Conservation (phyloP, 2,797 vertebrate species). For the Coilia nasus region DNA sequence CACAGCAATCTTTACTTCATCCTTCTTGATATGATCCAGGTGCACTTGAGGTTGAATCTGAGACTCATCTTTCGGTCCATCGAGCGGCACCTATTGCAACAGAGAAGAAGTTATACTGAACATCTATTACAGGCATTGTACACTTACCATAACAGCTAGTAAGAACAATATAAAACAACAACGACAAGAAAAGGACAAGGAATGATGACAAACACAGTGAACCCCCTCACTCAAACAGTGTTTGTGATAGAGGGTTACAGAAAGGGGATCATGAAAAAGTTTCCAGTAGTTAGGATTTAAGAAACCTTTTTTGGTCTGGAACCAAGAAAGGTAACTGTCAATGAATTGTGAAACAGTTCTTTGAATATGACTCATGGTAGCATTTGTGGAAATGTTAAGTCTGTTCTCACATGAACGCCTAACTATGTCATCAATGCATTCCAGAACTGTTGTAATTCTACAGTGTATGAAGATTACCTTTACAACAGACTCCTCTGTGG, state of each 20-base stretch:
- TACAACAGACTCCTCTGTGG: conserved; percentile 21
- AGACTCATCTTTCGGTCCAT: not conserved
- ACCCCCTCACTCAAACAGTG: not conserved
- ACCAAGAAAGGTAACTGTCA: not conserved
- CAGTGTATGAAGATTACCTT: conserved; percentile 16
- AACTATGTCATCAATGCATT: conserved; percentile 21
- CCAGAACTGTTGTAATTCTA: conserved; percentile 12
- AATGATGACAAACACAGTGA: conserved; percentile 1
- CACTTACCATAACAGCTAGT: not conserved
- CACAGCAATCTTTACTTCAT: conserved; percentile 64
- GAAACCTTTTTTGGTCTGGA: not conserved
- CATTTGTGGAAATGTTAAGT: not conserved
- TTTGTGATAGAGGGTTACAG: conserved; percentile 22
- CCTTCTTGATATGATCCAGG: conserved; percentile 68
- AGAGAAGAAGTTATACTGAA: not conserved
- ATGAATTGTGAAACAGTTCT: conserved; percentile 1
- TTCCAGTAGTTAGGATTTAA: not conserved
- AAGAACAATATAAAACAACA: not conserved
- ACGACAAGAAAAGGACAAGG: not conserved
- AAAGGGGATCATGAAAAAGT: conserved; percentile 12
- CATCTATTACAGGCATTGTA: not conserved
- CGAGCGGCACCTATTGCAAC: not conserved
- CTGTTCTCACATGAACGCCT: not conserved
- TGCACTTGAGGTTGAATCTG: conserved; percentile 51
- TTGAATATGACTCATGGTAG: not conserved